Evolutionary conservation across 2,113 vertebrate species (phyloP).

Genomic region (Stomatorhinus ivindoensis): DNA sequence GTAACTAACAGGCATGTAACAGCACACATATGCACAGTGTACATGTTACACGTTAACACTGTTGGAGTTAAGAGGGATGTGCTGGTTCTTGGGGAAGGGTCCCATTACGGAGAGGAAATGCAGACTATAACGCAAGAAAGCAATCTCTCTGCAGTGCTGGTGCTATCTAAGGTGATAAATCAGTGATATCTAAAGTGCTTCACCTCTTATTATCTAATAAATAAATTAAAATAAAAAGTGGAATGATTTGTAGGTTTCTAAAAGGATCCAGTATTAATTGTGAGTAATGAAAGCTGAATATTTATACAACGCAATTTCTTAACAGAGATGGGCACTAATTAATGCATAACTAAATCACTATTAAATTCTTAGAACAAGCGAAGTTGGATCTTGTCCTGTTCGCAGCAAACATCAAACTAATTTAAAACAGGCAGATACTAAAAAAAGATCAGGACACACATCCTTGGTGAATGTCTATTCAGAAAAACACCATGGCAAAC

Average conservation of each 20-base stretch:
- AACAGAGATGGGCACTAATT: not conserved
- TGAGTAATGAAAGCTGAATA: not conserved
- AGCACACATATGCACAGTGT: not conserved
- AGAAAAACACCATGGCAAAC: not conserved
- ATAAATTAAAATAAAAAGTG: not conserved
- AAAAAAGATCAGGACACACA: not conserved
- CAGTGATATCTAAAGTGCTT: not conserved
- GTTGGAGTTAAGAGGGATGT: not conserved
- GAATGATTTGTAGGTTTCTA: not conserved
- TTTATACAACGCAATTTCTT: not conserved
- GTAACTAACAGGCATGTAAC: not conserved
- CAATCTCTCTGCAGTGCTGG: not conserved
- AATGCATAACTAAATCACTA: not conserved
- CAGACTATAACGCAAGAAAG: not conserved
- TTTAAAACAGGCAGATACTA: not conserved
- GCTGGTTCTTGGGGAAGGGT: not conserved
- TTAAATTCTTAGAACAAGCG: not conserved
- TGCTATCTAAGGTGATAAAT: too few species aligned
- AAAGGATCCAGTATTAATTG: not conserved
- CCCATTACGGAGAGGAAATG: not conserved
- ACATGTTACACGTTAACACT: not conserved
- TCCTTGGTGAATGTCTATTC: not conserved
- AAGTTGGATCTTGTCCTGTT: not conserved
- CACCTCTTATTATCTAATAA: not conserved
- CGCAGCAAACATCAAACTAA: not conserved